Percentiles rank a stretch among this genome's conserved stretches.
Conservation (phyloP, 2,113 vertebrate species). For the Dendropsophus ebraccatus region DNA sequence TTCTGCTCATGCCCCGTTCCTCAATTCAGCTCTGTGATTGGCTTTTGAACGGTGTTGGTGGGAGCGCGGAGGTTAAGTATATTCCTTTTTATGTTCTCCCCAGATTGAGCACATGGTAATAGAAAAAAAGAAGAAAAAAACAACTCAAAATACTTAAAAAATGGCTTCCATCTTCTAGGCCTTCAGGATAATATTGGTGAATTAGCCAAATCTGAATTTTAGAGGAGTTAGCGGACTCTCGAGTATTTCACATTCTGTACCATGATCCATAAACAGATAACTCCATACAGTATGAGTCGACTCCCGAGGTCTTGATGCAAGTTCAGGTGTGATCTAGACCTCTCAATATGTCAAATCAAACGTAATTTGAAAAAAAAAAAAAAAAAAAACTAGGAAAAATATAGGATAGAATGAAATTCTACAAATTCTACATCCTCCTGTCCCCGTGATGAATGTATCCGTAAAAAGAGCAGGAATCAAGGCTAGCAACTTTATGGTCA, state of each 20-base stretch:
- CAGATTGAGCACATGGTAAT: too few species aligned
- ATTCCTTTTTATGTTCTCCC: too few species aligned
- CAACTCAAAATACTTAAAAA: too few species aligned
- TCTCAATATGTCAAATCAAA: background rate
- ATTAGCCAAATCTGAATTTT: background rate
- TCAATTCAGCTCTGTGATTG: too few species aligned
- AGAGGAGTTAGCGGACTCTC: background rate
- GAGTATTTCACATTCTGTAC: background rate
- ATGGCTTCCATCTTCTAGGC: too few species aligned
- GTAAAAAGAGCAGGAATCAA: constrained; percentile 7
- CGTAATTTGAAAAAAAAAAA: background rate
- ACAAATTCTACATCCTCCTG: constrained; percentile 26
- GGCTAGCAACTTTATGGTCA: constrained; percentile 12
- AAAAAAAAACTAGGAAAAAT: background rate
- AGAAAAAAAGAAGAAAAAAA: too few species aligned
- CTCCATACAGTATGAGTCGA: background rate
- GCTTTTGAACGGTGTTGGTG: too few species aligned
- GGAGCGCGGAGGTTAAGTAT: too few species aligned
- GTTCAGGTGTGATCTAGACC: background rate
- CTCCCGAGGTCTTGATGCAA: background rate
- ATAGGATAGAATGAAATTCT: background rate
- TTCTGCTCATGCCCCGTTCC: too few species aligned
- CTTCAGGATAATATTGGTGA: too few species aligned
- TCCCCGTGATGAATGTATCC: background rate
- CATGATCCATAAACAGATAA: background rate